Percentiles rank a stretch among this genome's conserved stretches.
Conservation (phyloP, 2,797 vertebrate genomes). For the Pampus argenteus region DNA sequence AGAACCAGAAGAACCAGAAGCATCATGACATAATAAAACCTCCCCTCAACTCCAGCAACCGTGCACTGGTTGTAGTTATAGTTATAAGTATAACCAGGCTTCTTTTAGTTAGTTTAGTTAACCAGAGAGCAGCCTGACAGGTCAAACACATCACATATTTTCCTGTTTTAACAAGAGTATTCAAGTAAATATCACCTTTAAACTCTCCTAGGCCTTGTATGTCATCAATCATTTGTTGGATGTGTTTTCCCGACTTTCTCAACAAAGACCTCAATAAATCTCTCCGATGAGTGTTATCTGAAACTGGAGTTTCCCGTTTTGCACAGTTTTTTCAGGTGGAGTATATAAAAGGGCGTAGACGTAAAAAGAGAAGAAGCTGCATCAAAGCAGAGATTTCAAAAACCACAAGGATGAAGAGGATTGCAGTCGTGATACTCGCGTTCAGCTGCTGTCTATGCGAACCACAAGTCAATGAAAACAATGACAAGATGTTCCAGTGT, state of each 20-base stretch:
- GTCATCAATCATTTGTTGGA: no score
- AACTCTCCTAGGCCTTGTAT: no score
- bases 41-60: no score
- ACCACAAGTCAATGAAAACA: not conserved
- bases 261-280: not conserved
- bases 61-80: no score
- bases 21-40: no score
- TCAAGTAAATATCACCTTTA: no score
- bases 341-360: conserved; percentile 22
- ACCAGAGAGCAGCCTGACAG: no score
- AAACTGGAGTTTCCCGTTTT: conserved; percentile 12
- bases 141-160: no score
- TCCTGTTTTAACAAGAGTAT: no score
- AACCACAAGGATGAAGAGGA: conserved; percentile 39
- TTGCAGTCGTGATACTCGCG: conserved; percentile 30
- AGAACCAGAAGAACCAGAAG: no score
- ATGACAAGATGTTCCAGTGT: not conserved
- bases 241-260: not conserved
- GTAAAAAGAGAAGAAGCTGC: not conserved
- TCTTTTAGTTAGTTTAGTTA: no score
- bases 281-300: not conserved
- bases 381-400: conserved; percentile 6
- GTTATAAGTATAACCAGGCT: no score
- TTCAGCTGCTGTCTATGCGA: conserved; percentile 24
- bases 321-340: not conserved